Percentiles rank a stretch among this genome's conserved stretches.
These are phyloP conservation scores for Drosophila lacteicornis DNA, from an alignment of 1,140 invertebrate genomes.

Conservation along the genomic window DNA sequence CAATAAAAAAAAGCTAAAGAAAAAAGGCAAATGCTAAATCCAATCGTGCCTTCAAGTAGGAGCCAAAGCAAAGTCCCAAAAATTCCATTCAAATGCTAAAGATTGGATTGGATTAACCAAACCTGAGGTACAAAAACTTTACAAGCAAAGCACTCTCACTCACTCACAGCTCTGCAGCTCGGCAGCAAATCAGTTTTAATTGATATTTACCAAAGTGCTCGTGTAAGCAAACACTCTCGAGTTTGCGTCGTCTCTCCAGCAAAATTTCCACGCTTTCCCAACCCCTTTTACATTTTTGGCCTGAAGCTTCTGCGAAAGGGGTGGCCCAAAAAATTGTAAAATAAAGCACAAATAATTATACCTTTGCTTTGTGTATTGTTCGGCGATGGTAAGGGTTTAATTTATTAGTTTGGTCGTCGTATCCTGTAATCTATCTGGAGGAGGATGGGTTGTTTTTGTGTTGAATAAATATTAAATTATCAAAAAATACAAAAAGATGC, in stretches of 20 bases:
- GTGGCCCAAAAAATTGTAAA: conserved; percentile 16
- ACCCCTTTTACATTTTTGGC: conserved; percentile 2
- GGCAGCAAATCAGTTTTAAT: conserved; percentile 79
- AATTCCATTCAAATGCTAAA: conserved; percentile 59
- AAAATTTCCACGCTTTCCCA: conserved; percentile 52
- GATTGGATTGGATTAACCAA: conserved; percentile 66
- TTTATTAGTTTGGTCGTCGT: conserved; percentile 13
- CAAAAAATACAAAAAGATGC: too few species aligned
- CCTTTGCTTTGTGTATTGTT: conserved; percentile 33
- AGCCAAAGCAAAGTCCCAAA: conserved; percentile 57
- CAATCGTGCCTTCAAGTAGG: conserved; percentile 54
- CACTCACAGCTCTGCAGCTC: conserved; percentile 10
- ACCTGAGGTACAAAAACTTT: conserved; percentile 31
- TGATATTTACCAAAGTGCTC: conserved; percentile 82
- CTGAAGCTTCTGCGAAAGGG: neutral
- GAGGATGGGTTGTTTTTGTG: neutral
- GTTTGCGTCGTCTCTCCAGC: conserved; percentile 64
- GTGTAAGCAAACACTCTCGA: conserved; percentile 79
- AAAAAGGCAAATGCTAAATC: conserved; percentile 19
- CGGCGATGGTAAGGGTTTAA: conserved; percentile 6
- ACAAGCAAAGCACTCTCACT: conserved; percentile 24
- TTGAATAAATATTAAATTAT: neutral
- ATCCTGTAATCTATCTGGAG: neutral
- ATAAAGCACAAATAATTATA: conserved; percentile 45
- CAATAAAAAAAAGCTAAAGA: neutral